Base-by-base conservation (phyloP, 2,888 invertebrate species). In the Papilio protenor region DNA sequence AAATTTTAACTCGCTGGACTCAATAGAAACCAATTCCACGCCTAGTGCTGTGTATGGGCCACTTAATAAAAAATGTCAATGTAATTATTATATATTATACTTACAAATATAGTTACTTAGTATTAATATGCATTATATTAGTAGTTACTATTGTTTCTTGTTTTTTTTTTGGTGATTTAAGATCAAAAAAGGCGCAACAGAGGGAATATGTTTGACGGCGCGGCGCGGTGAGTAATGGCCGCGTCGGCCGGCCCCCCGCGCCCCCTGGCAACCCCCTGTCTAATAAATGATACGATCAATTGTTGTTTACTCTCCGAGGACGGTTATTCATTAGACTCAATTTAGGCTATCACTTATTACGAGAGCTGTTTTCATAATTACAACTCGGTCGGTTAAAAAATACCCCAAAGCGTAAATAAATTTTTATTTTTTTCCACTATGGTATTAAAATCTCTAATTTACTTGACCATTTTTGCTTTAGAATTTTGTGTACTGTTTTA, bases 261-360 rank as follows among this genome's bases (percentile, higher is more conserved):
- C 61, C 27, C 8, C 61, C 61, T 27, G n/a, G 8, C 55, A 10
- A 18, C 55, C 55, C 55, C 83, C 6, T 83, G 83, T 85, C 86
- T 89, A 91, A 91, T 92, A 91, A 92, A 92, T 90, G 92, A 90
- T 87, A 89, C 89, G 87, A 92, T 92, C 92, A 90, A 88, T 91
- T 91, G 89, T 89, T 91, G 91, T 90, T 91, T 88, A 89, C 88
- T 87, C 87, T 33, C 84, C 85, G 76, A 79, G 82, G 83, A 86
- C 83, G 79, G 85, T 85, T 84, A 82, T 82, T 82, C 81, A 83
- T 66, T 66, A 33, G 16, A 66, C 64, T 66, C 64, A 33, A 66
- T 66, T 66, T 66, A 11, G 64, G 18, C 64, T 66, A 66, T 66
- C 64, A 66, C 64, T 66, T 66, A 66, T 66, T 66, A 66, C 64